phyloP scores from a whole-genome alignment of 1,140 invertebrate genomes.

The Drosophila saltans region DNA sequence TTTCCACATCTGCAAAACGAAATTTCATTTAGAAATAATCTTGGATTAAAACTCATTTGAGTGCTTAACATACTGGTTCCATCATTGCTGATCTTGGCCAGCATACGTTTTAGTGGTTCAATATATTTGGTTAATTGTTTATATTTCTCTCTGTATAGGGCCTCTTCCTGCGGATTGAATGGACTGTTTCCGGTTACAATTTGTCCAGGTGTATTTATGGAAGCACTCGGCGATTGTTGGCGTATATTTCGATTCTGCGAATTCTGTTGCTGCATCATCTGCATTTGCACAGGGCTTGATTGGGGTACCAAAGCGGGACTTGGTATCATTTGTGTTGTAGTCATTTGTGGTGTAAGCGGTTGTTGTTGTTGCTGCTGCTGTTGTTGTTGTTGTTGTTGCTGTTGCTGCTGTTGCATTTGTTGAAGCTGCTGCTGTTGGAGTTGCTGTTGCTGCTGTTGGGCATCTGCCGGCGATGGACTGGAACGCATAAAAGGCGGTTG shows the following conservation, averaged over 20 bases:
- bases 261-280: conserved; percentile 85
- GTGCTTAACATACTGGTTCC: conserved; percentile 83
- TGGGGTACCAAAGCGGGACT: conserved; percentile 89
- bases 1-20: conserved; percentile 63
- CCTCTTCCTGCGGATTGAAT: conserved; percentile 89
- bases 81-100: conserved; percentile 93
- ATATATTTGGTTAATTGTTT: conserved; percentile 96
- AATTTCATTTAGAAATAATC: too few species aligned
- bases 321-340: conserved; percentile 85
- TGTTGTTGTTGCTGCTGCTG: conserved; percentile 83
- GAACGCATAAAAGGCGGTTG: conserved; percentile 84
- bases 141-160: conserved; percentile 95
- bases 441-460: conserved; percentile 64
- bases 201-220: conserved; percentile 91
- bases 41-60: background rate
- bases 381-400: conserved; percentile 42
- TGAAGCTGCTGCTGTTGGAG: conserved; percentile 55
- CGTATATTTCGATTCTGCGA: conserved; percentile 84
- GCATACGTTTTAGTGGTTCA: conserved; percentile 94
- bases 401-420: conserved; percentile 49
- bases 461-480: conserved; percentile 84
- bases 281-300: conserved; percentile 84
- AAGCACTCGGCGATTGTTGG: conserved; percentile 91
- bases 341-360: conserved; percentile 60
- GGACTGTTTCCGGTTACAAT: conserved; percentile 88